Base-by-base conservation (phyloP, 2,888 invertebrate genomes). In the Byasa hedistus region DNA sequence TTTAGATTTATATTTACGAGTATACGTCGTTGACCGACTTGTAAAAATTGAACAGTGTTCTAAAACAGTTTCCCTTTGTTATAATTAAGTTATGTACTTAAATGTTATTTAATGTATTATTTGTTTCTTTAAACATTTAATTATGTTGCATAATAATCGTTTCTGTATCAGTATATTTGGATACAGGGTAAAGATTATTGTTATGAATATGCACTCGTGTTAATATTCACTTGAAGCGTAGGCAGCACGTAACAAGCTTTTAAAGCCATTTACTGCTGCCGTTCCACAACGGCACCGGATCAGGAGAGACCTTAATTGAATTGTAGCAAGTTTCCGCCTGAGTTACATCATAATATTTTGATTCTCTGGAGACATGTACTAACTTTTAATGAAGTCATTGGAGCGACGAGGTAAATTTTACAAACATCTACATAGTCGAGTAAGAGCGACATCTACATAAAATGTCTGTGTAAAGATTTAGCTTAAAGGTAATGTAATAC, bases 1-100 rank as follows among this genome's bases (percentile, higher is more conserved):
- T 71, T 69, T 70, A 69, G 66, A 58, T 39, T 52, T 22, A 36
- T 39, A 57, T 39, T 19, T 66, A n/a, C n/a, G n/a, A n/a, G n/a
- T n/a, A 54, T 54, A 54, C 52, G 22, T 7, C 12, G 23, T 12
- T 22, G 52, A 7, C n/a, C 7, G 52, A 22, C n/a, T 10, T 54
- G 23, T 48, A 48, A 48, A 17, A n/a, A n/a, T 48, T 48, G n/a
- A 48, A 48, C 48, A 48, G 8, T 48, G n/a, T 3, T n/a, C 10
- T 7, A 48, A 48, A 48, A 48, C 8, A 3, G 48, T 48, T 48
- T 48, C n/a, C 3, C 2, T n/a, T n/a, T 48, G n/a, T 48, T 5
- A n/a, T 3, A 48, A n/a, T 19, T n/a, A n/a, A 3, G 5, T 44
- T 48, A 0, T 48, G 19, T n/a, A n/a, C 4, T 48, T 48, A 48